Percentiles rank a stretch among this genome's conserved stretches.
These are phyloP conservation scores for Harpagoxenus sublaevis DNA, from an alignment of 2,888 invertebrate genomes.

Conservation along the genomic window DNA sequence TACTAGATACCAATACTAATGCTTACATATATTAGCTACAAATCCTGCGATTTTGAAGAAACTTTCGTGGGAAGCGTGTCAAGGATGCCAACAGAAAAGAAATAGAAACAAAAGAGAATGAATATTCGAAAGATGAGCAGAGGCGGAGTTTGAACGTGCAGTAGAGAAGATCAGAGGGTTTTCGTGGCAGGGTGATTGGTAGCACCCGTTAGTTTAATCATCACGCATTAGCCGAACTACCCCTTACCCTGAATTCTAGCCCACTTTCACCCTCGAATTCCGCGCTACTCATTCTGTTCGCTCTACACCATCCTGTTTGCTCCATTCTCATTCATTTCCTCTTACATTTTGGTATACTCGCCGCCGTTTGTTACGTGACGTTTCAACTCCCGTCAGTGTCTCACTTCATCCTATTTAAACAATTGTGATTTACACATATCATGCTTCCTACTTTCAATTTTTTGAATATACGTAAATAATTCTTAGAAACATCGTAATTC, in stretches of 20 bases:
- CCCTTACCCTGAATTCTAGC: constrained; percentile 78
- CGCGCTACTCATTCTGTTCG: constrained; percentile 75
- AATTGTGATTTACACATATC: constrained; percentile 14
- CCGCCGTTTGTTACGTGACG: constrained; percentile 75
- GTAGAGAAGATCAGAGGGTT: constrained; percentile 78
- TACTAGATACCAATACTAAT: not conserved
- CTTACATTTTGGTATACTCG: constrained; percentile 76
- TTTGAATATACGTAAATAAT: not conserved
- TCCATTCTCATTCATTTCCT: constrained; percentile 79
- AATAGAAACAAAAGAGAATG: constrained; percentile 66
- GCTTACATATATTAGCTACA: not conserved
- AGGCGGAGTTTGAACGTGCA: constrained; percentile 66
- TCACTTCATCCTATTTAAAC: constrained; percentile 41
- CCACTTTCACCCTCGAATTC: constrained; percentile 82
- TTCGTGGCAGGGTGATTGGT: constrained; percentile 85
- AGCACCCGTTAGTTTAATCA: constrained; percentile 86
- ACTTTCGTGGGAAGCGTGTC: constrained; percentile 49
- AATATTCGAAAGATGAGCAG: constrained; percentile 71
- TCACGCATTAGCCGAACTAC: constrained; percentile 85
- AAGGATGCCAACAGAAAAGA: constrained; percentile 53
- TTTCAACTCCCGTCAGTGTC: constrained; percentile 55
- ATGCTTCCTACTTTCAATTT: not conserved
- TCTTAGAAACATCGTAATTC: not conserved
- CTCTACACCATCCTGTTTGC: constrained; percentile 72
- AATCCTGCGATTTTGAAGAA: not conserved